phyloP scores from a whole-genome alignment of 2,888 invertebrate species.

The Drosophila barbarae region DNA sequence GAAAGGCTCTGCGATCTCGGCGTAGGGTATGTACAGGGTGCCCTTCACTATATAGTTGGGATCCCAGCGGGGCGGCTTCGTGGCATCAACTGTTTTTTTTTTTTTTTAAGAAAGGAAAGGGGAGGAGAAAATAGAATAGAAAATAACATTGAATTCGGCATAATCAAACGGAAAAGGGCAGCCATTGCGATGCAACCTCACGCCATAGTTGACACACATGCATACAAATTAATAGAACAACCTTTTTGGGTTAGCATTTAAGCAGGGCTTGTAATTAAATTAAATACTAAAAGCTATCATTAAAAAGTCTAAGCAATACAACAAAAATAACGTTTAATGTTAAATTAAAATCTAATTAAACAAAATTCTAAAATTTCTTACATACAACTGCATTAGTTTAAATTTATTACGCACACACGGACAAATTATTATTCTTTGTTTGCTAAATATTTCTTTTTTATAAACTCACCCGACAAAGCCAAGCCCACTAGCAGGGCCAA shows the following conservation, averaged over 20 bases:
- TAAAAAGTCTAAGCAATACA: background rate
- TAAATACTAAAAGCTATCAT: background rate
- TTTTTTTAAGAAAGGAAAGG: slow-evolving; percentile 1
- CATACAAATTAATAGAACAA: background rate
- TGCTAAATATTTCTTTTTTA: background rate
- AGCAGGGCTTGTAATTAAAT: background rate
- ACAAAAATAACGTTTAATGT: no score
- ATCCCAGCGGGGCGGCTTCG: slow-evolving; percentile 84
- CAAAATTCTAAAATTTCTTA: no score
- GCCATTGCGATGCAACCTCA: slow-evolving; percentile 37
- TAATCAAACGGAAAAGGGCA: slow-evolving; percentile 35
- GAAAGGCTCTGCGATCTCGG: slow-evolving; percentile 95
- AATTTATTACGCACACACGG: slow-evolving; percentile 32
- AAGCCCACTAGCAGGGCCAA: slow-evolving; percentile 48
- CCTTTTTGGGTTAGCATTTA: background rate
- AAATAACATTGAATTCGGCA: slow-evolving; percentile 25
- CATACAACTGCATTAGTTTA: slow-evolving; percentile 5
- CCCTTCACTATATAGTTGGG: slow-evolving; percentile 88
- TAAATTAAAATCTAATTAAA: no score
- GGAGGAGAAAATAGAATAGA: slow-evolving; percentile 14
- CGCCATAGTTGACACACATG: slow-evolving; percentile 37
- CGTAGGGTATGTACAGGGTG: slow-evolving; percentile 92
- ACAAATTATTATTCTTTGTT: slow-evolving; percentile 21
- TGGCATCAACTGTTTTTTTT: slow-evolving; percentile 47
- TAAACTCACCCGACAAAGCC: slow-evolving; percentile 53